phyloP scores from a whole-genome alignment of 92 coral and sea anemone genomes.

The Micromussa lordhowensis region DNA sequence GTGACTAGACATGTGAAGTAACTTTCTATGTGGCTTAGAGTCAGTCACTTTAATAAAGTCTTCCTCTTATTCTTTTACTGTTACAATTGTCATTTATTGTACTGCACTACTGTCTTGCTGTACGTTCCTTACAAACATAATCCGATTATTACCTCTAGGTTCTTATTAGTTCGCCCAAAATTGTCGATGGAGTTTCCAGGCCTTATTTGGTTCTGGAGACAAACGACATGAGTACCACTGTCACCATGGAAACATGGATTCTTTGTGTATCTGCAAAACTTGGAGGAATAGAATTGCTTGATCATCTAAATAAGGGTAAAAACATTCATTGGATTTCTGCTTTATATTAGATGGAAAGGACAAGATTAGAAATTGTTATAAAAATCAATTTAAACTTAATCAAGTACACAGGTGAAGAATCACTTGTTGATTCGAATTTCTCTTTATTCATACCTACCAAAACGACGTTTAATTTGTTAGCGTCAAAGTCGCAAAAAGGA shows the following conservation, averaged over 20 bases:
- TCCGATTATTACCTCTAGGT: conserved; percentile 50
- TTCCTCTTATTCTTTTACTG: too few species aligned
- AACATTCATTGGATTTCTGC: background rate
- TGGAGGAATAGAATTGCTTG: conserved; percentile 79
- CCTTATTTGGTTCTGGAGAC: conserved; percentile 83
- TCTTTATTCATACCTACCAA: background rate
- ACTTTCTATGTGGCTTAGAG: too few species aligned
- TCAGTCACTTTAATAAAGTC: too few species aligned
- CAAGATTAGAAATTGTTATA: background rate
- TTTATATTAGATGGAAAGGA: background rate
- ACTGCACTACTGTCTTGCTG: background rate
- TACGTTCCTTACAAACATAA: background rate
- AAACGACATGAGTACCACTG: conserved; percentile 69
- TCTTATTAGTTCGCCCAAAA: conserved; percentile 66
- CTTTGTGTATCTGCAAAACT: conserved; percentile 75
- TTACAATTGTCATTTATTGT: too few species aligned
- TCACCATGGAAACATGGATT: conserved; percentile 75
- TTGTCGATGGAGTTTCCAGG: conserved; percentile 58
- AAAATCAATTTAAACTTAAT: too few species aligned
- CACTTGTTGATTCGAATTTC: too few species aligned
- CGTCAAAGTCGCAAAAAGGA: background rate
- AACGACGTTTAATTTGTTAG: background rate
- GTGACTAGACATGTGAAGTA: too few species aligned
- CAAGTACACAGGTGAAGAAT: background rate
- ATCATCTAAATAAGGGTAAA: conserved; percentile 78